Percentiles rank a stretch among this genome's conserved stretches.
These are phyloP conservation scores for Zoanthus gigantus DNA, from an alignment of 92 coral and sea anemone genomes.

Conservation along the genomic window DNA sequence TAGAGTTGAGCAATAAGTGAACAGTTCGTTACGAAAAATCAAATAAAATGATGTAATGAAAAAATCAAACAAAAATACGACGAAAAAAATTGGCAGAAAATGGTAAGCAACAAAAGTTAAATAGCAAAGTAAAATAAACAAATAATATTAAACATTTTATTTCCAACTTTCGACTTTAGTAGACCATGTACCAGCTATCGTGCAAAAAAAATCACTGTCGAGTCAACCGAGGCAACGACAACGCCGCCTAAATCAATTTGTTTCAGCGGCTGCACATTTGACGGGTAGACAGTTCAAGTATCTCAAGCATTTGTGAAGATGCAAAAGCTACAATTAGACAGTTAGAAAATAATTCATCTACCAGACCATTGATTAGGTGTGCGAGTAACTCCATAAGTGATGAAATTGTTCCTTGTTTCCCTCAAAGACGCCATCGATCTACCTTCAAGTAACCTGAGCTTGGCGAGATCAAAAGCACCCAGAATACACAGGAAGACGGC, in stretches of 20 bases:
- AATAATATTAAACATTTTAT: background rate
- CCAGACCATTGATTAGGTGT: conserved; percentile 10
- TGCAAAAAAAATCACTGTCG: background rate
- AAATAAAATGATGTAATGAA: background rate
- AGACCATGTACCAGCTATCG: conserved; percentile 2
- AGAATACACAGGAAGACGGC: conserved; percentile 31
- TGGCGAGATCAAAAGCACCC: conserved; percentile 12
- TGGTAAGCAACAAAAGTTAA: background rate
- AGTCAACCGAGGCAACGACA: background rate
- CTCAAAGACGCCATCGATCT: background rate
- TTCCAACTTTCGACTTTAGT: conserved; percentile 6
- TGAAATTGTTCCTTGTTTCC: conserved; percentile 27
- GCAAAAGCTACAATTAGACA: background rate
- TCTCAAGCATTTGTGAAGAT: conserved; percentile 3
- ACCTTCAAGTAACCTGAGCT: background rate
- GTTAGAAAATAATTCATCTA: background rate
- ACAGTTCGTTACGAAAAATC: background rate
- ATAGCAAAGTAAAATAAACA: background rate
- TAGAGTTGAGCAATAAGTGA: background rate
- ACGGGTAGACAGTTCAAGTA: background rate
- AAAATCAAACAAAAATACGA: background rate
- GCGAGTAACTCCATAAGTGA: conserved; percentile 3
- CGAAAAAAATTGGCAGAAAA: background rate
- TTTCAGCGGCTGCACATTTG: background rate
- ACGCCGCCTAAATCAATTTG: background rate